Conservation (phyloP, 1,140 invertebrate species). For the Lepeophtheirus salmonis region DNA sequence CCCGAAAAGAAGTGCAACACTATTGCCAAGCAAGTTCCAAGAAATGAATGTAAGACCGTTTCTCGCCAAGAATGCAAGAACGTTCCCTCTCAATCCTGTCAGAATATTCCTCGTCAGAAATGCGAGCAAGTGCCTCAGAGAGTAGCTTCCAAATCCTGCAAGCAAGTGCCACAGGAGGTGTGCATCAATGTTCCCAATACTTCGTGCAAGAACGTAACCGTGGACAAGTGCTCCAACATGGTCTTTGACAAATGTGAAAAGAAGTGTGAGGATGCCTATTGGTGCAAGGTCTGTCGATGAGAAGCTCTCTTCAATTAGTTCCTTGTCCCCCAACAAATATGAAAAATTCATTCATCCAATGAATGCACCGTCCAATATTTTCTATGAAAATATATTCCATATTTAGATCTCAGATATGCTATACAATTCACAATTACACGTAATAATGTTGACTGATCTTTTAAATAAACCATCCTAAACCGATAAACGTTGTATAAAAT, state of each 20-base stretch:
- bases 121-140: conserved; percentile 5
- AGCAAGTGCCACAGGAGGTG: conserved; percentile 6
- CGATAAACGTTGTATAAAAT: no score
- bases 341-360: no score
- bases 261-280: conserved; percentile 14
- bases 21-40: background rate
- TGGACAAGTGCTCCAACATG: background rate
- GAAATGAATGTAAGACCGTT: background rate
- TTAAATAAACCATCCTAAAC: no score
- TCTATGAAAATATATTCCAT: no score
- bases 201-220: background rate
- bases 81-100: conserved; percentile 1
- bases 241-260: conserved; percentile 6
- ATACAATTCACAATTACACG: no score
- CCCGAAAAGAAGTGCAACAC: conserved; percentile 1
- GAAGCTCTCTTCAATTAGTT: no score
- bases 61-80: background rate
- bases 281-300: conserved; percentile 19
- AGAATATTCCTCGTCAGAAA: background rate
- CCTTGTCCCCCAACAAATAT: no score
- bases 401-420: no score
- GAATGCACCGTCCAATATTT: no score
- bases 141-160: background rate
- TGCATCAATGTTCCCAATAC: conserved; percentile 11
- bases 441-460: no score